Conservation (phyloP, 1,140 invertebrate genomes). For the Drosophila micromelanica region DNA sequence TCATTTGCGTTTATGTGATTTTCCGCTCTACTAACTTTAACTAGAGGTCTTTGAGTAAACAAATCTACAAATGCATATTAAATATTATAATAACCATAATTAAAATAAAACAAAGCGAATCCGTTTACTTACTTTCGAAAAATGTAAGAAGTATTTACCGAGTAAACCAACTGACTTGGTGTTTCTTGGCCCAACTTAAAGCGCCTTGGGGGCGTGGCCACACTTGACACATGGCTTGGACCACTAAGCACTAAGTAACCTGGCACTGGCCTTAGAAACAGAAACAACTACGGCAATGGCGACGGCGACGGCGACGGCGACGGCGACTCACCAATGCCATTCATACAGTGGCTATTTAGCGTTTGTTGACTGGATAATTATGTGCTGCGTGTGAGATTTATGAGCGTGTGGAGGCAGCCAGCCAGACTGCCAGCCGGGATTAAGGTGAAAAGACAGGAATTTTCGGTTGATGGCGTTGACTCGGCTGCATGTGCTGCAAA, state of each 20-base stretch:
- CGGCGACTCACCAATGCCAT: slow-evolving; percentile 32
- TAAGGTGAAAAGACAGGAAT: slow-evolving; percentile 71
- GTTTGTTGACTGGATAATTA: slow-evolving; percentile 82
- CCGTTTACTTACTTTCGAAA: no score
- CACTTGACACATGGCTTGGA: background rate
- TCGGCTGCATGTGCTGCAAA: slow-evolving; percentile 71
- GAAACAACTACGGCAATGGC: background rate
- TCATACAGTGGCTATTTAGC: slow-evolving; percentile 63
- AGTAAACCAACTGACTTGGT: background rate
- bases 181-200: background rate
- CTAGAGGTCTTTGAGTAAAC: slow-evolving; percentile 25
- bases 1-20: slow-evolving; percentile 82
- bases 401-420: slow-evolving; percentile 32
- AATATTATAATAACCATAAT: slow-evolving; percentile 30
- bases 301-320: background rate
- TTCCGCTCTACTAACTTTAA: slow-evolving; percentile 75
- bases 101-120: slow-evolving; percentile 2
- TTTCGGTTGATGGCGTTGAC: slow-evolving; percentile 44
- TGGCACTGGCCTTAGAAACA: slow-evolving; percentile 17
- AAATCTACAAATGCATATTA: slow-evolving; percentile 14
- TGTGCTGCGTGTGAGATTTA: slow-evolving; percentile 79
- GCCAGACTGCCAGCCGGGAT: slow-evolving; percentile 42
- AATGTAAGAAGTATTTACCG: no score
- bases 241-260: slow-evolving; percentile 32
- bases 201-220: slow-evolving; percentile 11